These are phyloP conservation scores for Periparus ater DNA, from an alignment of 2,797 vertebrate genomes.

Conservation along the genomic window DNA sequence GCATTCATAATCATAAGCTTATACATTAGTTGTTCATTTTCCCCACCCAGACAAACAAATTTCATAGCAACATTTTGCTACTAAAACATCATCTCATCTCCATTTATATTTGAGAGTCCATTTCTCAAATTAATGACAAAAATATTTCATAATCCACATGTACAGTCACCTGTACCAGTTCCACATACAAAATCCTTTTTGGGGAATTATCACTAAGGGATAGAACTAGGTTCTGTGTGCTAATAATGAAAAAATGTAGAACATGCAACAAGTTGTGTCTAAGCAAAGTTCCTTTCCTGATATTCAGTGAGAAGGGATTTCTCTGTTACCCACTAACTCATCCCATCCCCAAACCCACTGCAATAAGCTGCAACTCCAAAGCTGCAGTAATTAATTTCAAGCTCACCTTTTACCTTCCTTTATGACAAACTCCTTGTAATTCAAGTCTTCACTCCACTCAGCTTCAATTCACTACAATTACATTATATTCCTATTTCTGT, in stretches of 20 bases:
- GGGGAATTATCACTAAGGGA: not conserved
- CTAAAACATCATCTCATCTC: not conserved
- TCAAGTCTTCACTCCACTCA: not conserved
- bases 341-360: not conserved
- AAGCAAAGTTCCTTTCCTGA: not conserved
- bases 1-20: slow-evolving; percentile 6
- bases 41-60: not conserved
- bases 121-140: not conserved
- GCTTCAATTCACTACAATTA: not conserved
- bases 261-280: not conserved
- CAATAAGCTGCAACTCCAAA: not conserved
- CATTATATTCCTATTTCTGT: not conserved
- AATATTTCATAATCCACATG: not conserved
- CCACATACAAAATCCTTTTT: not conserved
- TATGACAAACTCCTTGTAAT: not conserved
- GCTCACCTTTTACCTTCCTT: not conserved
- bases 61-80: not conserved
- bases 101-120: not conserved
- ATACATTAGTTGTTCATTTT: not conserved
- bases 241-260: not conserved
- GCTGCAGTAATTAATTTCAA: not conserved
- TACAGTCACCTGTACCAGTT: not conserved
- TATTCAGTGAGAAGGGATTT: accelerated
- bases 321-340: not conserved
- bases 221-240: not conserved